phyloP scores from a whole-genome alignment of 2,113 vertebrate genomes.

The Tragulus kanchil region DNA sequence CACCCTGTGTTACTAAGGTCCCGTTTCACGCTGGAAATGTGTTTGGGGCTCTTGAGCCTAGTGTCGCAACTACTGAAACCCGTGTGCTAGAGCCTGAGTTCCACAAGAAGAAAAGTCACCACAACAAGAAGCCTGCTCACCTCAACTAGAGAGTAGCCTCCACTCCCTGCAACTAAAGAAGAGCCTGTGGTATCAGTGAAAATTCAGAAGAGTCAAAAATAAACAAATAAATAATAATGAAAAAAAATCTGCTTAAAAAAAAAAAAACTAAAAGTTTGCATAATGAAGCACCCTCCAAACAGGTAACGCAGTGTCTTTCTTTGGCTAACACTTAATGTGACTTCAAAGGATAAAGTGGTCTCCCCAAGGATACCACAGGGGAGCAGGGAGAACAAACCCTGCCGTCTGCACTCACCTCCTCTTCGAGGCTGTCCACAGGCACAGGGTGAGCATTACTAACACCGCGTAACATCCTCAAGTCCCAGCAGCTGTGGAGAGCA shows the following conservation, averaged over 20 bases:
- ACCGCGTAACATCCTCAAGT: background rate
- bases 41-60: no score
- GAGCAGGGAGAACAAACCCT: background rate
- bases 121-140: no score
- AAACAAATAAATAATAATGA: no score
- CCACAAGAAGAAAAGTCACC: no score
- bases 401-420: background rate
- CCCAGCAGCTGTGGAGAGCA: background rate
- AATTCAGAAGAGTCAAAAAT: no score
- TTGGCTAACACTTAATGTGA: background rate
- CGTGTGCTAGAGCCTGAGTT: no score
- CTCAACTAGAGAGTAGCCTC: no score
- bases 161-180: no score
- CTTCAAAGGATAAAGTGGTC: background rate
- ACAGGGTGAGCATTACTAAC: background rate
- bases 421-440: background rate
- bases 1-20: background rate
- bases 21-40: background rate
- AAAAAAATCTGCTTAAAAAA: no score
- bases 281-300: background rate
- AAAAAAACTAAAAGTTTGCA: background rate
- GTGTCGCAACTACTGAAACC: no score
- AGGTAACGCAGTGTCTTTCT: background rate
- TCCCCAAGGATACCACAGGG: no score
- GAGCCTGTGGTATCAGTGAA: no score